Percentiles rank a stretch among this genome's conserved stretches.
Conservation (phyloP, 2,113 vertebrate genomes). For the Numida meleagris region DNA sequence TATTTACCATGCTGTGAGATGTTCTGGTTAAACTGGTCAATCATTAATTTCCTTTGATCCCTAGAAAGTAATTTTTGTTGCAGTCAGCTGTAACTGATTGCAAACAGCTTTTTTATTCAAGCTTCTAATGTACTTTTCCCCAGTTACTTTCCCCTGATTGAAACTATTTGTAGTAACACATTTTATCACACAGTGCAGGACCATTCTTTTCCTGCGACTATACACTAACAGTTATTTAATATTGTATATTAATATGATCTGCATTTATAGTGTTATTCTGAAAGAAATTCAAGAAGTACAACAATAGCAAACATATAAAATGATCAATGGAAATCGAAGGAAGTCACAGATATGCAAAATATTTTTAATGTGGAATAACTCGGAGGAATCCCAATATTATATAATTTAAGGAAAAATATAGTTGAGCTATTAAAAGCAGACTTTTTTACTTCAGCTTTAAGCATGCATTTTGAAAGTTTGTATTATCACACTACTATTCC, state of each 20-base stretch:
- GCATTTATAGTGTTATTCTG: slow-evolving; percentile 21
- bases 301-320: slow-evolving; percentile 12
- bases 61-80: slow-evolving; percentile 78
- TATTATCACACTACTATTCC: neutral
- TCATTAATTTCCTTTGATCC: slow-evolving; percentile 76
- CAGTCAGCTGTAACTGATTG: slow-evolving; percentile 78
- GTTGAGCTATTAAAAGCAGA: neutral
- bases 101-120: slow-evolving; percentile 48
- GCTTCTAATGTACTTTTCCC: slow-evolving; percentile 60
- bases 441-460: neutral
- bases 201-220: neutral
- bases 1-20: slow-evolving; percentile 74
- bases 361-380: neutral
- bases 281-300: slow-evolving; percentile 10
- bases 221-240: slow-evolving; percentile 35
- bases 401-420: neutral
- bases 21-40: slow-evolving; percentile 73
- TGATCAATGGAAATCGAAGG: neutral
- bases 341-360: neutral
- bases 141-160: slow-evolving; percentile 61
- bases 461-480: neutral
- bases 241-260: slow-evolving; percentile 26
- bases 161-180: slow-evolving; percentile 31
- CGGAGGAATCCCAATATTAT: neutral
- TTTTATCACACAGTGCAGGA: slow-evolving; percentile 25